Evolutionary conservation across 2,888 invertebrate genomes (phyloP).

Genomic region (Ochlodes sylvanus): DNA sequence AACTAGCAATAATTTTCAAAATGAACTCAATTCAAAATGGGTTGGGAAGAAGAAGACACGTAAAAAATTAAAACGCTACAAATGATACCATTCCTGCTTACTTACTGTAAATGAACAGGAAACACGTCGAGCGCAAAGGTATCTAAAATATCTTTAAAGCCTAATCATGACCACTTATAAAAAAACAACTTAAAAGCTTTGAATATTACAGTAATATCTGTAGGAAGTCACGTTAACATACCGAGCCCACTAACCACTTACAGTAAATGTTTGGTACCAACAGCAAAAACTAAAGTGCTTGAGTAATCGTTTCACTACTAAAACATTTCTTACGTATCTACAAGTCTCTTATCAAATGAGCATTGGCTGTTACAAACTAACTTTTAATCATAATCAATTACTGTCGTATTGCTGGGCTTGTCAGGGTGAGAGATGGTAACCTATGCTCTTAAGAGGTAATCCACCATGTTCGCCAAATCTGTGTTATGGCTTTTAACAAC

Average conservation of each 20-base stretch:
- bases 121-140: constrained; percentile 14
- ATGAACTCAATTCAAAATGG: no score
- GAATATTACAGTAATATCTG: constrained; percentile 38
- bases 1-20: no score
- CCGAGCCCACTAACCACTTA: constrained; percentile 64
- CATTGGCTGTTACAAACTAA: no score
- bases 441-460: no score
- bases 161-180: constrained; percentile 32
- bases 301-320: constrained; percentile 55
- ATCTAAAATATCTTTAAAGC: constrained; percentile 32
- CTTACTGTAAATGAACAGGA: background rate
- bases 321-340: background rate
- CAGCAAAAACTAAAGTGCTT: constrained; percentile 67
- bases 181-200: constrained; percentile 35
- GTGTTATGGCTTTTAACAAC: no score
- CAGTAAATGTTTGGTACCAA: constrained; percentile 62
- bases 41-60: no score
- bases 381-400: background rate
- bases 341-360: no score
- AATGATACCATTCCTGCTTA: no score
- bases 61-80: no score
- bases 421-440: no score
- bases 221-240: constrained; percentile 47
- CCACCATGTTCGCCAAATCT: no score
- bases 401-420: background rate